Percentiles rank a stretch among this genome's conserved stretches.
Evolutionary conservation across 2,888 invertebrate genomes (phyloP).

Genomic region (Drosophila paramelanica): DNA sequence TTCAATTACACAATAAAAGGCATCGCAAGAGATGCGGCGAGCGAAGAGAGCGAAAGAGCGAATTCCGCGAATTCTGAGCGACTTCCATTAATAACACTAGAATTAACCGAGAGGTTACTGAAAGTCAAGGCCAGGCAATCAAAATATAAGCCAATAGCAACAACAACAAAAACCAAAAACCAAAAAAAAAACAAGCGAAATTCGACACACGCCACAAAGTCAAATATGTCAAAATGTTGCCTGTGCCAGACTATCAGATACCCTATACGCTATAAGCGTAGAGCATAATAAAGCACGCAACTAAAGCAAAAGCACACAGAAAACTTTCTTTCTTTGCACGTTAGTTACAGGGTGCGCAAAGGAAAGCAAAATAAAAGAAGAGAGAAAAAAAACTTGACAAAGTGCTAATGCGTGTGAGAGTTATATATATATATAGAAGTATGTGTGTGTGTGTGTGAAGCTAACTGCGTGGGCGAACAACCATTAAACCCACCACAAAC

Average conservation of each 20-base stretch:
- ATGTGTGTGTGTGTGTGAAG: neutral
- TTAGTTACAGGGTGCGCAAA: conserved; percentile 8
- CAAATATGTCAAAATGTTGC: neutral
- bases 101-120: conserved; percentile 77
- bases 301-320: neutral
- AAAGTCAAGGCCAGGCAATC: conserved; percentile 76
- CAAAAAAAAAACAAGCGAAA: conserved; percentile 42
- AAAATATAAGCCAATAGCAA: conserved; percentile 54
- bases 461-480: conserved; percentile 10
- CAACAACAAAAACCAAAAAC: conserved; percentile 11
- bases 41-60: conserved; percentile 27
- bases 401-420: conserved; percentile 72
- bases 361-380: conserved; percentile 23
- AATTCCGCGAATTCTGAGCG: conserved; percentile 62
- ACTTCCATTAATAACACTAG: conserved; percentile 75
- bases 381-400: conserved; percentile 41
- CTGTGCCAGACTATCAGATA: conserved; percentile 2
- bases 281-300: neutral
- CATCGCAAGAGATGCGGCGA: conserved; percentile 7
- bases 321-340: neutral
- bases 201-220: conserved; percentile 55
- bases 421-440: neutral
- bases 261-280: conserved; percentile 6
- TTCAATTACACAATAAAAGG: conserved; percentile 64
- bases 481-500: conserved; percentile 15